A percentile compares a stretch with the other conserved stretches of the same genome.
These are phyloP conservation scores for Corvus moneduloides DNA, from an alignment of 2,113 vertebrate genomes.

Conservation along the genomic window DNA sequence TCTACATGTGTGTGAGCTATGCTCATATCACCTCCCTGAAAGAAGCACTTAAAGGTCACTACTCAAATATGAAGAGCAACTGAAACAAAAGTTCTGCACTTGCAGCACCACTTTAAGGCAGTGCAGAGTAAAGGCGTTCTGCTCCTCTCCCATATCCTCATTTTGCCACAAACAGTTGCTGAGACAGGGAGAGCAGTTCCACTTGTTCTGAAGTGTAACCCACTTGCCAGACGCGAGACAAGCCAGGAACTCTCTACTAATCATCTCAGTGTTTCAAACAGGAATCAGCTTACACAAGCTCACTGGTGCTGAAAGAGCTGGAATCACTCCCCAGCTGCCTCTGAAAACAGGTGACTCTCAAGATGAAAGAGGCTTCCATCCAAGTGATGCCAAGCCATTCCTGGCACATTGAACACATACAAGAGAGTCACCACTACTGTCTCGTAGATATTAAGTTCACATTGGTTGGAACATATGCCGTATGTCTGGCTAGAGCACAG, in stretches of 20 bases:
- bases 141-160: not conserved
- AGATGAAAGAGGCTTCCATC: not conserved
- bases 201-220: not conserved
- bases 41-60: not conserved
- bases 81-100: not conserved
- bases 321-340: not conserved
- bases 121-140: not conserved
- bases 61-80: not conserved
- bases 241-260: not conserved
- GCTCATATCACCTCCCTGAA: not conserved
- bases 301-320: not conserved
- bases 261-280: not conserved
- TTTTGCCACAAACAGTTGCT: not conserved
- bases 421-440: not conserved
- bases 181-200: not conserved
- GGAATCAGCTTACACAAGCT: not conserved
- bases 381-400: not conserved
- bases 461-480: not conserved
- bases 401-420: not conserved
- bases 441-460: not conserved
- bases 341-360: not conserved
- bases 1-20: fast-evolving
- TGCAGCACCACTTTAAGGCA: not conserved
- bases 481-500: not conserved
- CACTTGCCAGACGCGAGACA: not conserved